Evolutionary conservation across 2,888 invertebrate genomes (phyloP).

Genomic region (Oxystoma pomonae): DNA sequence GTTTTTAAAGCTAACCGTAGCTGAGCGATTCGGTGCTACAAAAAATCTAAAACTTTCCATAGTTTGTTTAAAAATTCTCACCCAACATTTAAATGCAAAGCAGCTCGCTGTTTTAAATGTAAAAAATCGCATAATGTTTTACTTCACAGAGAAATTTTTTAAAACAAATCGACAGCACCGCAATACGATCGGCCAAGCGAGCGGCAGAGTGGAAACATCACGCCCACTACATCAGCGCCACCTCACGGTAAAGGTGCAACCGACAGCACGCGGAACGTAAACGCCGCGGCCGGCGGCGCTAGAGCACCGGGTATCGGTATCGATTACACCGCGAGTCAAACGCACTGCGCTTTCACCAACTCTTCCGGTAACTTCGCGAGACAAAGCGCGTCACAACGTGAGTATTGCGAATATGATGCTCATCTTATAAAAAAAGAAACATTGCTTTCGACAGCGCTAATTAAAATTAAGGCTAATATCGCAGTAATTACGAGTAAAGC

Average conservation of each 20-base stretch:
- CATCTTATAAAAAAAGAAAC: no score
- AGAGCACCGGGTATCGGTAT: background rate
- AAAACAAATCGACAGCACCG: background rate
- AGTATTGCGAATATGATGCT: no score
- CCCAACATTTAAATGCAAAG: background rate
- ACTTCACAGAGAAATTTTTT: background rate
- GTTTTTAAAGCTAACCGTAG: background rate
- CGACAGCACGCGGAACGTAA: background rate
- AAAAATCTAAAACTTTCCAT: background rate
- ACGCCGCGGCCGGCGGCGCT: no score
- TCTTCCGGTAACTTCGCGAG: no score
- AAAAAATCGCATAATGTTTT: slow-evolving; percentile 4
- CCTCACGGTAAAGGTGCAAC: no score
- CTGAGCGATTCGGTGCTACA: background rate
- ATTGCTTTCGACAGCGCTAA: slow-evolving; percentile 7
- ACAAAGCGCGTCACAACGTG: no score
- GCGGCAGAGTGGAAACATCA: no score
- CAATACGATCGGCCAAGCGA: no score
- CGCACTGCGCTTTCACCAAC: background rate
- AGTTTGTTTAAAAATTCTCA: background rate
- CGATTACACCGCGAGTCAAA: background rate
- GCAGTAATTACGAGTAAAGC: background rate
- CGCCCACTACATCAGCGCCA: no score
- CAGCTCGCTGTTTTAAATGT: background rate
- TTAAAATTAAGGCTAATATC: slow-evolving; percentile 1